Evolutionary conservation across 2,888 invertebrate species (phyloP), one percentile per base, ranked within the genome.

Genomic region (Campopleginae sp.): DNA sequence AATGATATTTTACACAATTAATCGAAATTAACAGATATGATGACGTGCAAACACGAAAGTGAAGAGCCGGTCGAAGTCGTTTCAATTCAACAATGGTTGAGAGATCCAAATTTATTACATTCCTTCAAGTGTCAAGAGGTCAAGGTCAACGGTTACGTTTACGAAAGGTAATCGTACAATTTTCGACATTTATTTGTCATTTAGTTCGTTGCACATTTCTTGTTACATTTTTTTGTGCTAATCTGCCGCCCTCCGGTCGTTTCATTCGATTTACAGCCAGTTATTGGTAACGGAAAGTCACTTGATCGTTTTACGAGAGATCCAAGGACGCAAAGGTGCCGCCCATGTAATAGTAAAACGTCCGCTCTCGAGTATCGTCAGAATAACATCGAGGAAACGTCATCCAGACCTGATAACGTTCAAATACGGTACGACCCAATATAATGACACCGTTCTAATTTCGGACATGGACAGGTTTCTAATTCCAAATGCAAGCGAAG

Each of bases 321-420:
- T 97, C 86, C 95, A 96, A 17, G 96, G 96, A 84, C 95, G 96
- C 88, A 96, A 96, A 90, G 98, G 97, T 1, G 96, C 96, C 88
- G 98, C 97, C 0, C 97, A 97, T 93, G 96, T 99, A 0, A 97
- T 98, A 91, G 97, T 98, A 0, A 96, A 98, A 86, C 95, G 99
- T 79, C 97, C 98, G 0, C 94, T 99, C 77, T 97, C 98, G 2
- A 97, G 98, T 74, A 98, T 99, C 89, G 98, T 99, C 10, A 98
- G 98, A 95, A 99, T 99, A 86, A 99, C 99, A 0, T 98, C 99
- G 14, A 98, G 98, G 93, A 98, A 98, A 93, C 96, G 97, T 80
- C 97, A 98, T 93, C 99, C 99, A 0, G 98, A 99, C 94, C 95
- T 99, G 89, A 98, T 99, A 86, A 99, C 99, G 0, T 99, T 99